Evolutionary conservation across 2,888 invertebrate genomes (phyloP), one percentile per base, ranked within the genome.

Genomic region (Chaetoderma sp.): DNA sequence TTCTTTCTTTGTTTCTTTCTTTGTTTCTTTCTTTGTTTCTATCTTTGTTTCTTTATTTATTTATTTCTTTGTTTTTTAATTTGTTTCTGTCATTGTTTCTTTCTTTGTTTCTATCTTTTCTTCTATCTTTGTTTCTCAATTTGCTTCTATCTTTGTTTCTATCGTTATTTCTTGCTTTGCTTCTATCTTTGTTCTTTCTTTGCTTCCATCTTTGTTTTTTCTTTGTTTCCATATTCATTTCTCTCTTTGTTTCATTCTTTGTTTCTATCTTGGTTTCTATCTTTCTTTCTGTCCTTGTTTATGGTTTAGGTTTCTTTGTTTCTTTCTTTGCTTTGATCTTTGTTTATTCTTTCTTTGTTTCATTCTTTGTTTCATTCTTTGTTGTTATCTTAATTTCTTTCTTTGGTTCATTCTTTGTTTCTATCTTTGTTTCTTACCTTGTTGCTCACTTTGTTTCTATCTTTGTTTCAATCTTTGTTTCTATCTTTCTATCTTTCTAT

Each of bases 21-120:
- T 63, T 10, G 33, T 70, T 68, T 59, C 44, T 54, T 58, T 16
- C 62, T n/a, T n/a, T n/a, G n/a, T n/a, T n/a, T n/a, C n/a, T n/a
- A n/a, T n/a, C n/a, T n/a, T n/a, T n/a, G n/a, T n/a, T n/a, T n/a
- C n/a, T n/a, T n/a, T n/a, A n/a, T n/a, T n/a, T n/a, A n/a, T n/a
- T n/a, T n/a, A n/a, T n/a, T n/a, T n/a, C n/a, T n/a, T n/a, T n/a
- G n/a, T n/a, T n/a, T n/a, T n/a, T n/a, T n/a, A n/a, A n/a, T n/a
- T n/a, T n/a, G n/a, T n/a, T n/a, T n/a, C n/a, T n/a, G n/a, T n/a
- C n/a, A n/a, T n/a, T n/a, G n/a, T n/a, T n/a, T n/a, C n/a, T n/a
- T n/a, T n/a, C n/a, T n/a, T n/a, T n/a, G n/a, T n/a, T n/a, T n/a
- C n/a, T 33, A 32, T 18, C 47, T 25, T 42, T 21, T 23, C 18